These are phyloP conservation scores for Scolopax rusticola DNA, from an alignment of 2,797 vertebrate genomes.

Conservation along the genomic window DNA sequence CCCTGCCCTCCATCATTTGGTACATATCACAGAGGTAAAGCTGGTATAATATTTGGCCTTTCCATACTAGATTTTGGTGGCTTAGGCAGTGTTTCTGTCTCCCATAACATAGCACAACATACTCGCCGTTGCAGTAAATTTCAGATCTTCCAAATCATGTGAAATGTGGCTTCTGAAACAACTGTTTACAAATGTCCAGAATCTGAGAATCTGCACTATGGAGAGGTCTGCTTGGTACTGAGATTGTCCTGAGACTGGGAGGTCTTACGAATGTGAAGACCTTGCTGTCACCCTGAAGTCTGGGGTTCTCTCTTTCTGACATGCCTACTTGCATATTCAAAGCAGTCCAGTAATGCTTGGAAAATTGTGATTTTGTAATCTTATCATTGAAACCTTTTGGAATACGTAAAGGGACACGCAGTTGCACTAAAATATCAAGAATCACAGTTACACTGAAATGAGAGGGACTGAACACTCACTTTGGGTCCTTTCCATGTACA, in stretches of 20 bases:
- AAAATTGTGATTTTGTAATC: background rate
- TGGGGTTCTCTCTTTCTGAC: background rate
- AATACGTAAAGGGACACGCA: background rate
- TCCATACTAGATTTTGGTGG: background rate
- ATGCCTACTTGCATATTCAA: background rate
- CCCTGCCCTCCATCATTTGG: background rate
- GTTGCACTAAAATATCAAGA: background rate
- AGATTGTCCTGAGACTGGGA: background rate
- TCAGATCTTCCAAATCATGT: background rate
- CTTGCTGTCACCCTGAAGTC: fast-evolving
- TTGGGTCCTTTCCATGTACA: too few species aligned
- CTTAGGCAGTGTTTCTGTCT: background rate
- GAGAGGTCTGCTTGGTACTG: background rate
- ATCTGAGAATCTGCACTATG: background rate
- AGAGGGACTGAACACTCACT: fast-evolving
- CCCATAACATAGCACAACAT: background rate
- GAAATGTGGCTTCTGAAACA: background rate
- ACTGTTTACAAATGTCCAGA: background rate
- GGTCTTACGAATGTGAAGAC: background rate
- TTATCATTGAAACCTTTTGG: background rate
- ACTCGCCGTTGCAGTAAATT: background rate
- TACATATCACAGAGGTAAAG: background rate
- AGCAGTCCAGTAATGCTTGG: background rate
- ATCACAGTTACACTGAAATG: background rate
- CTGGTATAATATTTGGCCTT: background rate